Evolutionary conservation across 1,140 invertebrate genomes (phyloP).

Genomic region (Oncopodura yosiiana): DNA sequence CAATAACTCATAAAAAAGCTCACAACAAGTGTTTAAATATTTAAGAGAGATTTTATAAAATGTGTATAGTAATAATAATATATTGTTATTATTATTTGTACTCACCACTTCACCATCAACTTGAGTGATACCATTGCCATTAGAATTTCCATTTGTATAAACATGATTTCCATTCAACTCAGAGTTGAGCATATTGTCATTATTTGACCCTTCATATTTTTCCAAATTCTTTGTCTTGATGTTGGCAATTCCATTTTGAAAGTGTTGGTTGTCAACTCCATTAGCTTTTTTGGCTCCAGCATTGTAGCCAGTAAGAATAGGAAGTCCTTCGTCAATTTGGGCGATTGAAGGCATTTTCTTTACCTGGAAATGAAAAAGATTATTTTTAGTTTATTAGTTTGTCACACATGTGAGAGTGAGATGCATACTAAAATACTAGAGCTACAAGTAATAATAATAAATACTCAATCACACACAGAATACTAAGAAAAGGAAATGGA

Average conservation of each 20-base stretch:
- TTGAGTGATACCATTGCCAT: conserved; percentile 11
- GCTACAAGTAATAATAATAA: no score
- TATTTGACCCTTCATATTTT: conserved; percentile 12
- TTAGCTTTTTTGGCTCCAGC: conserved; percentile 10
- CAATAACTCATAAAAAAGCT: neutral
- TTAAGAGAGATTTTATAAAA: neutral
- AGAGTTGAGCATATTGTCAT: conserved; percentile 6
- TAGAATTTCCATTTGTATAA: no score
- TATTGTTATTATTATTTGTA: no score
- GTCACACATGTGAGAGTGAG: no score
- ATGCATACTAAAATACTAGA: no score
- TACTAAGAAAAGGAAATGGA: no score
- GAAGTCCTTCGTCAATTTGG: conserved; percentile 22
- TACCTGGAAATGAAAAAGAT: no score
- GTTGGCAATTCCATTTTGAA: conserved; percentile 24
- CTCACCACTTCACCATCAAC: conserved; percentile 1
- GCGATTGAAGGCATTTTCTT: conserved; percentile 24
- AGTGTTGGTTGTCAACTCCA: conserved; percentile 19
- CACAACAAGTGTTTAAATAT: neutral
- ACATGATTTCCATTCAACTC: conserved; percentile 17
- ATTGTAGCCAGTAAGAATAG: conserved; percentile 18
- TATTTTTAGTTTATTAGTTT: no score
- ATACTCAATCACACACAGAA: no score
- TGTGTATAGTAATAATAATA: neutral
- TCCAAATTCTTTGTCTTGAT: conserved; percentile 18